Conservation (phyloP, 53 echinoderm and acorn worm genomes). For the Henricia sp. region DNA sequence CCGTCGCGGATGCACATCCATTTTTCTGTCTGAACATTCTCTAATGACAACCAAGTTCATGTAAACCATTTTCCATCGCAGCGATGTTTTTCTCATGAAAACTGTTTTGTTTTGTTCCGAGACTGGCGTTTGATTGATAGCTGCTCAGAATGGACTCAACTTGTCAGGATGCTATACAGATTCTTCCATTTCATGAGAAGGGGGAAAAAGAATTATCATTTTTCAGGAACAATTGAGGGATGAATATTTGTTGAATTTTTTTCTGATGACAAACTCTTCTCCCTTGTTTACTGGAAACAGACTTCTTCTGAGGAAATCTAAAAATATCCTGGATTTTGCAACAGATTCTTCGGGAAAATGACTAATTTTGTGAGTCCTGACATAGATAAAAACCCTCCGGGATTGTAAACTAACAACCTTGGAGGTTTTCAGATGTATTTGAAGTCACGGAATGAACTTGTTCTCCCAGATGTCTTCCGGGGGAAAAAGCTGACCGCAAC, state of each 20-base stretch:
- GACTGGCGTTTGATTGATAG: slow-evolving; percentile 25
- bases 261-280: not conserved
- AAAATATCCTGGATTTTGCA: no score
- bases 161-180: slow-evolving; percentile 32
- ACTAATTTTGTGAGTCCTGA: no score
- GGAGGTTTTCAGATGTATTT: no score
- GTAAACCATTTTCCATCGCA: slow-evolving; percentile 13
- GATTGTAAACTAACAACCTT: no score
- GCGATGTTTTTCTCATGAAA: not conserved
- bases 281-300: no score
- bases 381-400: no score
- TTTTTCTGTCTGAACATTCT: slow-evolving; percentile 24
- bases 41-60: slow-evolving; percentile 18
- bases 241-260: not conserved
- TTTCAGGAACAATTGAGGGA: not conserved
- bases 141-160: slow-evolving; percentile 36
- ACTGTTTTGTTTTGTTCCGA: slow-evolving; percentile 9
- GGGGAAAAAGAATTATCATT: slow-evolving; percentile 21
- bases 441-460: no score
- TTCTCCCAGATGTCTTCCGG: no score
- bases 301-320: no score
- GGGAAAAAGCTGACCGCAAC: no score
- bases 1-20: slow-evolving; percentile 24
- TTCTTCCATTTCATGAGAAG: slow-evolving; percentile 18
- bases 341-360: no score